phyloP scores from a whole-genome alignment of 2,113 vertebrate genomes.

The Campylomormyrus numenius region DNA sequence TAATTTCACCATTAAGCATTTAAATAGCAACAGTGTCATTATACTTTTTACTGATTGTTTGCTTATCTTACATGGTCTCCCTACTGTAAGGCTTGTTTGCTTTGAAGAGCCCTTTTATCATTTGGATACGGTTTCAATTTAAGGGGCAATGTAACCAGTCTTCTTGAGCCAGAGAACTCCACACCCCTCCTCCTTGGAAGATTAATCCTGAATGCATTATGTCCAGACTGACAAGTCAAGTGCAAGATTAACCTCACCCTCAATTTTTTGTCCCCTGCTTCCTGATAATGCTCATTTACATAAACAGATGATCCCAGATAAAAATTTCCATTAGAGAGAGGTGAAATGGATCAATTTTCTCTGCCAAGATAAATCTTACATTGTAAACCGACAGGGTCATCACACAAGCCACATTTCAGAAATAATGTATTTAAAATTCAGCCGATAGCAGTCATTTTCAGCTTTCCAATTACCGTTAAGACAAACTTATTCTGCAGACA shows the following conservation, averaged over 20 bases:
- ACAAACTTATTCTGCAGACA: constrained; percentile 99
- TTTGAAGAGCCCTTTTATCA: neutral
- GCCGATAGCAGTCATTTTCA: constrained; percentile 94
- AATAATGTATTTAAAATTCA: constrained; percentile 96
- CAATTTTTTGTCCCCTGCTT: constrained; percentile 72
- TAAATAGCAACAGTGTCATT: neutral
- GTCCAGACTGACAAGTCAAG: constrained; percentile 77
- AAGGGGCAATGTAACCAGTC: neutral
- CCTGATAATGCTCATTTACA: constrained; percentile 95
- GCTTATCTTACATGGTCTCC: neutral
- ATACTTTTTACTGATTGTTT: neutral
- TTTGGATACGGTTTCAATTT: neutral
- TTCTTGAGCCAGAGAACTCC: neutral
- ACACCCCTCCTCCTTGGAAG: constrained; percentile 26
- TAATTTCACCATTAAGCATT: neutral
- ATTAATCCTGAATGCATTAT: constrained; percentile 57
- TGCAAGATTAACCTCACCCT: constrained; percentile 85
- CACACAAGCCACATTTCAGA: constrained; percentile 94
- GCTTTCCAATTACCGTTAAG: constrained; percentile 99
- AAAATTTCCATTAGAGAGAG: constrained; percentile 99
- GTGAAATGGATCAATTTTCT: constrained; percentile 99
- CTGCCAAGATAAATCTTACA: constrained; percentile 99
- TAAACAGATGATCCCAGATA: constrained; percentile 99
- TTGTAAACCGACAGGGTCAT: constrained; percentile 99
- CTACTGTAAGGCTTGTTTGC: neutral